Evolutionary conservation across 2,113 vertebrate species (phyloP).

Genomic region (Lasiurus cinereus): DNA sequence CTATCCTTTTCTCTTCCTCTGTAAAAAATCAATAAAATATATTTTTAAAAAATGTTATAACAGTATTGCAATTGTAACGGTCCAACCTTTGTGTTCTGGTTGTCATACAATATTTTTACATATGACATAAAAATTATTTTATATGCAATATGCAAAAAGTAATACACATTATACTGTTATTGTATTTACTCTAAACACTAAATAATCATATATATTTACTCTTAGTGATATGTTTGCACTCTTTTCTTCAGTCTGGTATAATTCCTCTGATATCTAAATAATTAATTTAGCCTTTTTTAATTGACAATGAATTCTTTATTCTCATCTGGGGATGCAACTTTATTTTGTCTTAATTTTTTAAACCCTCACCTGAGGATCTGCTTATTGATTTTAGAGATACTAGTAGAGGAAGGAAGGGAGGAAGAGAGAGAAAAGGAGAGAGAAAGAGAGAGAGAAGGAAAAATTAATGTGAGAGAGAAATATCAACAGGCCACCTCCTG

Average conservation of each 20-base stretch:
- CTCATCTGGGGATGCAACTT: not conserved
- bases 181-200: not conserved
- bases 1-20: too few species aligned
- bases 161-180: not conserved
- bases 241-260: not conserved
- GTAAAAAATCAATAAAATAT: too few species aligned
- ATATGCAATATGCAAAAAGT: not conserved
- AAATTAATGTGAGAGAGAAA: not conserved
- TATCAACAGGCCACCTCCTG: not conserved
- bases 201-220: not conserved
- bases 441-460: too few species aligned
- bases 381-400: not conserved
- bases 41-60: not conserved
- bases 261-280: not conserved
- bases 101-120: slow-evolving; percentile 3
- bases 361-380: not conserved
- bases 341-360: slow-evolving; percentile 15
- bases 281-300: not conserved
- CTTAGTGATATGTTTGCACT: slow-evolving; percentile 12
- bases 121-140: not conserved
- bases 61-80: not conserved
- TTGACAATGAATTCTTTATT: not conserved
- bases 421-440: too few species aligned
- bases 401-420: too few species aligned
- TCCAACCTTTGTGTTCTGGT: not conserved